These are phyloP conservation scores for Margaritifera margaritifera DNA, from an alignment of 2,888 invertebrate species.

Conservation along the genomic window DNA sequence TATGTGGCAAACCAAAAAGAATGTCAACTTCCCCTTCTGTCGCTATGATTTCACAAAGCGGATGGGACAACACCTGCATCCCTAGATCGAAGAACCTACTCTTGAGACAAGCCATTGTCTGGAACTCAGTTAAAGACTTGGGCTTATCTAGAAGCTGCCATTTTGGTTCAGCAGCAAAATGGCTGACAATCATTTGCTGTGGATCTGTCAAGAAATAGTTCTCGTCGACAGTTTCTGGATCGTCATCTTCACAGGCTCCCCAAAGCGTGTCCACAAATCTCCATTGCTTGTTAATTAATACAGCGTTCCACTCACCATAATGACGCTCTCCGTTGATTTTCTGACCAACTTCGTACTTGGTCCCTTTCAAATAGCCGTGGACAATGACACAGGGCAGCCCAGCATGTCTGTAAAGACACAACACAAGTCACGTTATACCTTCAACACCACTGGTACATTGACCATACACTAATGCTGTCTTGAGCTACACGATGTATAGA, in stretches of 20 bases:
- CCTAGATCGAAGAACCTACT: constrained; percentile 63
- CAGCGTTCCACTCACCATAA: constrained; percentile 50
- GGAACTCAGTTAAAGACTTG: constrained; percentile 50
- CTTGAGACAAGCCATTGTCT: constrained; percentile 57
- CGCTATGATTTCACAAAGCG: constrained; percentile 50
- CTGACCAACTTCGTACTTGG: constrained; percentile 59
- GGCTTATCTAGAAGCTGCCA: constrained; percentile 63
- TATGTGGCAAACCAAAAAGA: constrained; percentile 50
- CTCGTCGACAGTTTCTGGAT: constrained; percentile 53
- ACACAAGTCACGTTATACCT: too few relatives aligned
- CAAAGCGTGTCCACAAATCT: constrained; percentile 39
- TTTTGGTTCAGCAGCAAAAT: constrained; percentile 53
- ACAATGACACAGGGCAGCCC: constrained; percentile 56
- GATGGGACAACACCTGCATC: constrained; percentile 53
- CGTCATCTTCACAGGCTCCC: constrained; percentile 53
- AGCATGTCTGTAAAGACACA: constrained; percentile 47
- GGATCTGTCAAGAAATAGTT: constrained; percentile 66
- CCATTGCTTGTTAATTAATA: constrained; percentile 36
- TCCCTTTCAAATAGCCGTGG: constrained; percentile 61
- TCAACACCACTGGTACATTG: too few relatives aligned
- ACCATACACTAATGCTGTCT: too few relatives aligned
- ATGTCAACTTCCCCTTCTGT: constrained; percentile 57
- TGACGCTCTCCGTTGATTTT: constrained; percentile 43
- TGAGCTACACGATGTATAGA: too few relatives aligned
- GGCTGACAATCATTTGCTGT: constrained; percentile 56